A percentile compares a stretch with the other conserved stretches of the same genome.
Conservation (phyloP, 2,888 invertebrate species). For the Drosophila dives region DNA sequence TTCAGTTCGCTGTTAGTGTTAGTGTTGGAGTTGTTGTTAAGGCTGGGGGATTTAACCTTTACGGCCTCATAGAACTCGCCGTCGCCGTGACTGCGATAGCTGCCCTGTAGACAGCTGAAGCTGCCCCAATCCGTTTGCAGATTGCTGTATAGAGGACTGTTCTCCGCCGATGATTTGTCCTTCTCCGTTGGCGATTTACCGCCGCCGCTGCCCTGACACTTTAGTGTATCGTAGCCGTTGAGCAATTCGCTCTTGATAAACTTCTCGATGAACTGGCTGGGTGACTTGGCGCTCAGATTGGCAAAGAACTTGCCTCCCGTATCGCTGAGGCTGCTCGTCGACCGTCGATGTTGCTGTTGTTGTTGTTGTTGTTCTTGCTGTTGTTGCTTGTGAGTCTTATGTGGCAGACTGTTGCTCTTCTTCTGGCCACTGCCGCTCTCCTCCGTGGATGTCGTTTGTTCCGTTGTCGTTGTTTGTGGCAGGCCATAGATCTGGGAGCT, state of each 20-base stretch:
- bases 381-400: constrained; percentile 44
- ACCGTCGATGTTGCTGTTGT: constrained; percentile 46
- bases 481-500: constrained; percentile 83
- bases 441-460: constrained; percentile 34
- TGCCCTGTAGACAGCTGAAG: constrained; percentile 81
- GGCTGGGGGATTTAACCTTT: constrained; percentile 51
- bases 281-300: constrained; percentile 73
- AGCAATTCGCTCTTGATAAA: constrained; percentile 82
- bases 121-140: constrained; percentile 65
- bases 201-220: constrained; percentile 59
- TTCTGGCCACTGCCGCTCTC: constrained; percentile 47
- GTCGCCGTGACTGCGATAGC: constrained; percentile 81
- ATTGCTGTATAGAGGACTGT: constrained; percentile 56
- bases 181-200: constrained; percentile 32
- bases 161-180: constrained; percentile 36
- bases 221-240: constrained; percentile 78
- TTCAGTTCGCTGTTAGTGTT: constrained; percentile 56
- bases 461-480: constrained; percentile 62
- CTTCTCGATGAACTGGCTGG: constrained; percentile 82
- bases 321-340: constrained; percentile 62
- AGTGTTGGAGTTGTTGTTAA: constrained; percentile 24
- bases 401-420: constrained; percentile 69
- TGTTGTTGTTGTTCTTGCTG: constrained; percentile 26
- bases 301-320: constrained; percentile 71
- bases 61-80: constrained; percentile 80